Conservation (phyloP, 2,888 invertebrate genomes). For the Euproctis similis region DNA sequence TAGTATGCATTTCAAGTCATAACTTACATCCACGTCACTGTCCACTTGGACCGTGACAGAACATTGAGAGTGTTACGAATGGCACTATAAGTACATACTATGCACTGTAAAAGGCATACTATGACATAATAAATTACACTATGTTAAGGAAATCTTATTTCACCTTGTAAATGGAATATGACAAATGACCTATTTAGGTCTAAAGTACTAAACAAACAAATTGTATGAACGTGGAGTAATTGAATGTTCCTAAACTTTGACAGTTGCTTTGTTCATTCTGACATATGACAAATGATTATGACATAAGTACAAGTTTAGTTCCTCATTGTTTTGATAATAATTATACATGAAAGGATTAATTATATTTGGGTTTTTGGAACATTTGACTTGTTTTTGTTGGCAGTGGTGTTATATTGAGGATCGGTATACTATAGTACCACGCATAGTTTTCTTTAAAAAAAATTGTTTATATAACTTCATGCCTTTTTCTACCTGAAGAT, state of each 20-base stretch:
- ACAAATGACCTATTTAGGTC: slow-evolving; percentile 11
- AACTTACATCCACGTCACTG: slow-evolving; percentile 35
- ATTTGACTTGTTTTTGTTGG: too few species aligned
- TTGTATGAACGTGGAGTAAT: slow-evolving; percentile 16
- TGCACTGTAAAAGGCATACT: slow-evolving; percentile 17
- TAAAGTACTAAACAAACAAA: slow-evolving; percentile 8
- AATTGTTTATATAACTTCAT: too few species aligned
- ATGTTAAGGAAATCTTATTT: slow-evolving; percentile 11
- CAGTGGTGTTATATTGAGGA: too few species aligned
- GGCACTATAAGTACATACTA: slow-evolving; percentile 17
- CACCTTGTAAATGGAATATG: slow-evolving; percentile 6
- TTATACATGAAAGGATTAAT: slow-evolving; percentile 12
- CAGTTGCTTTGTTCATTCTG: slow-evolving; percentile 25
- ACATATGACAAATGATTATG: slow-evolving; percentile 28
- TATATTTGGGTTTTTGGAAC: too few species aligned
- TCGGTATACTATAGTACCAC: too few species aligned
- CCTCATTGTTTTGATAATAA: slow-evolving; percentile 24
- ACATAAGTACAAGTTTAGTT: slow-evolving; percentile 21
- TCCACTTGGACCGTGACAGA: slow-evolving; percentile 29
- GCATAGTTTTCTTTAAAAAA: too few species aligned
- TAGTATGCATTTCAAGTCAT: slow-evolving; percentile 42
- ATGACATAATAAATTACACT: slow-evolving; percentile 33
- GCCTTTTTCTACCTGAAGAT: too few species aligned
- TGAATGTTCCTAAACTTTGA: slow-evolving; percentile 29
- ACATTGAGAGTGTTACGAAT: slow-evolving; percentile 37